A percentile compares a stretch with the other conserved stretches of the same genome.
These are phyloP conservation scores for Mactra quadrangularis DNA, from an alignment of 1,140 invertebrate genomes.

Conservation along the genomic window DNA sequence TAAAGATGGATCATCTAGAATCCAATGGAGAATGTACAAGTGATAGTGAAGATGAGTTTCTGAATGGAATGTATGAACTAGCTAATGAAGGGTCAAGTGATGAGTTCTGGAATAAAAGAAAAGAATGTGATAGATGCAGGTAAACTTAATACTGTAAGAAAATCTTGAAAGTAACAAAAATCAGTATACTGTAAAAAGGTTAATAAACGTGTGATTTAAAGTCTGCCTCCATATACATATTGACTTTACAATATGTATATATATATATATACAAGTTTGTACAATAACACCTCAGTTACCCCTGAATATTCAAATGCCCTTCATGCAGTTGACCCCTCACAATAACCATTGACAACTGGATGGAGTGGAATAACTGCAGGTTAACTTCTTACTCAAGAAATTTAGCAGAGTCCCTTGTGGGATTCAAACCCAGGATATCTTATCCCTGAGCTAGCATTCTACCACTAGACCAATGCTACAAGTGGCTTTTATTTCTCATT, in stretches of 20 bases:
- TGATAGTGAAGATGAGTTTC: slow-evolving; percentile 38
- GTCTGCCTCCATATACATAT: background rate
- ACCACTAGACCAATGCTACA: no score
- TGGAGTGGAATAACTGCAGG: no score
- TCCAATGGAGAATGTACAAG: no score
- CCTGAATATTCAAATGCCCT: background rate
- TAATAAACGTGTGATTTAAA: background rate
- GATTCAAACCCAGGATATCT: no score
- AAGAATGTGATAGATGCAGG: slow-evolving; percentile 45
- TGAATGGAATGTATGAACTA: slow-evolving; percentile 24
- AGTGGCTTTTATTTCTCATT: no score
- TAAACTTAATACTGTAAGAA: no score
- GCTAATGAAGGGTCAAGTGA: slow-evolving; percentile 38
- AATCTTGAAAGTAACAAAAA: slow-evolving; percentile 5
- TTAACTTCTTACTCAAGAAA: no score
- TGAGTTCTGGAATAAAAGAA: background rate
- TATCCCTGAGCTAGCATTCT: no score
- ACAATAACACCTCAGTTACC: background rate
- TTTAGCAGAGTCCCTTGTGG: no score
- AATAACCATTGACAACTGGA: no score
- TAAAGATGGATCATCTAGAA: no score
- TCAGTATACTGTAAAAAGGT: slow-evolving; percentile 1
- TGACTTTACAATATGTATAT: background rate
- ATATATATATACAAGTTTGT: background rate
- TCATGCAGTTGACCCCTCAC: no score